These are phyloP conservation scores for Trissolcus japonicus DNA, from an alignment of 2,888 invertebrate species.

Conservation along the genomic window DNA sequence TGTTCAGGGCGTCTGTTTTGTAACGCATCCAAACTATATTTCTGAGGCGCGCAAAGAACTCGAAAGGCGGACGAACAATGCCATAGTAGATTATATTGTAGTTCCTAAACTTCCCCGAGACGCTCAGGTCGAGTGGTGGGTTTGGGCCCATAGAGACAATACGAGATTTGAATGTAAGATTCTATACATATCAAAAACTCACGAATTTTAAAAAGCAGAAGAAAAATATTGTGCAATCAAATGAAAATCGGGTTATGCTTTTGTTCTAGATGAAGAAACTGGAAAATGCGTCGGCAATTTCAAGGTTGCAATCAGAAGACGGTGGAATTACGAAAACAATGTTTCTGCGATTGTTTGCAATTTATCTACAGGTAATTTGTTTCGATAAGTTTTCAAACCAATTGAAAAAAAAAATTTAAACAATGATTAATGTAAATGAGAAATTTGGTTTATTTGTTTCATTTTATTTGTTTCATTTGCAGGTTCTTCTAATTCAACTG, in stretches of 20 bases:
- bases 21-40: slow-evolving; percentile 84
- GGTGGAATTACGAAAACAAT: slow-evolving; percentile 93
- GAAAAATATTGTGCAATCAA: neutral
- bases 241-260: neutral
- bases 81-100: slow-evolving; percentile 91
- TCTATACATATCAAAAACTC: neutral
- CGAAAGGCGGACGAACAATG: slow-evolving; percentile 89
- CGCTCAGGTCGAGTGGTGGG: slow-evolving; percentile 94
- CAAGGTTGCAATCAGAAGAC: slow-evolving; percentile 88
- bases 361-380: slow-evolving; percentile 82
- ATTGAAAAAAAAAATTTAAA: neutral
- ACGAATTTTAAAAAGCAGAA: neutral
- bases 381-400: neutral
- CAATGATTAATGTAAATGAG: neutral
- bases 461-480: too few species aligned
- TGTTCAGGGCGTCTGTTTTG: slow-evolving; percentile 91
- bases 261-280: slow-evolving; percentile 87
- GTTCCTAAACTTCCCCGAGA: slow-evolving; percentile 87
- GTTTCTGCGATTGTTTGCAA: slow-evolving; percentile 91
- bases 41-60: slow-evolving; percentile 87
- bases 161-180: slow-evolving; percentile 89
- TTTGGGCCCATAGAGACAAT: slow-evolving; percentile 93
- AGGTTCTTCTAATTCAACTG: slow-evolving; percentile 74
- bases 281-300: slow-evolving; percentile 90
- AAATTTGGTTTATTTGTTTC: neutral